phyloP scores from a whole-genome alignment of 30 jellyfish, hydroid and myxozoan genomes.

The Turritopsis rubra region DNA sequence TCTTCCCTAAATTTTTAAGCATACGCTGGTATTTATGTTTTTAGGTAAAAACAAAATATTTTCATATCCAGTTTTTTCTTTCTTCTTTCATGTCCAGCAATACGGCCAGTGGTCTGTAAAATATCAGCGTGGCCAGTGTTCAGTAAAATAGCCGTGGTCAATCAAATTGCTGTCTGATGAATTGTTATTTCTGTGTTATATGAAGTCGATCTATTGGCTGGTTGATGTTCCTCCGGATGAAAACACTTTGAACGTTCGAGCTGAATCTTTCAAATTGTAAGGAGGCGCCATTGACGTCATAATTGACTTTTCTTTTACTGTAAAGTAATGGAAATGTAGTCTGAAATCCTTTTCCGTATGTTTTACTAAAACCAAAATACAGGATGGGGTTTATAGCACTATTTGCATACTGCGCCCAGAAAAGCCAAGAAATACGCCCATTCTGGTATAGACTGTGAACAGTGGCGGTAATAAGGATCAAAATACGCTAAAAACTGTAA shows the following conservation, averaged over 20 bases:
- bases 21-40: too few relatives aligned
- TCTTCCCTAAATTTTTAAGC: too few relatives aligned
- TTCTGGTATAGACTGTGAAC: constrained; percentile 41
- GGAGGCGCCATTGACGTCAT: neutral
- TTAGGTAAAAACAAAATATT: too few relatives aligned
- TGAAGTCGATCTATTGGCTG: neutral
- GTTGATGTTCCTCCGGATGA: neutral
- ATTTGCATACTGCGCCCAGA: constrained; percentile 54
- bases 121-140: too few relatives aligned
- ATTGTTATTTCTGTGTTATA: neutral
- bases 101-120: too few relatives aligned
- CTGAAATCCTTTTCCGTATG: constrained; percentile 52
- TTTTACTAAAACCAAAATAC: constrained; percentile 55
- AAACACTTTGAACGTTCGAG: neutral
- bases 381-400: constrained; percentile 69
- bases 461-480: constrained; percentile 36
- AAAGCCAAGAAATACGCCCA: constrained; percentile 44
- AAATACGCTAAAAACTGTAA: constrained; percentile 45
- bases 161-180: too few relatives aligned
- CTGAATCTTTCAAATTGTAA: neutral
- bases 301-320: neutral
- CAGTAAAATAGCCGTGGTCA: too few relatives aligned
- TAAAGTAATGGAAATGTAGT: neutral
- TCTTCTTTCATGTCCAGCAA: too few relatives aligned
- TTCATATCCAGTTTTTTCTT: too few relatives aligned